Evolutionary conservation across 2,888 invertebrate species (phyloP), one percentile per base, ranked within the genome.

Genomic region (Parnassius mnemosyne): DNA sequence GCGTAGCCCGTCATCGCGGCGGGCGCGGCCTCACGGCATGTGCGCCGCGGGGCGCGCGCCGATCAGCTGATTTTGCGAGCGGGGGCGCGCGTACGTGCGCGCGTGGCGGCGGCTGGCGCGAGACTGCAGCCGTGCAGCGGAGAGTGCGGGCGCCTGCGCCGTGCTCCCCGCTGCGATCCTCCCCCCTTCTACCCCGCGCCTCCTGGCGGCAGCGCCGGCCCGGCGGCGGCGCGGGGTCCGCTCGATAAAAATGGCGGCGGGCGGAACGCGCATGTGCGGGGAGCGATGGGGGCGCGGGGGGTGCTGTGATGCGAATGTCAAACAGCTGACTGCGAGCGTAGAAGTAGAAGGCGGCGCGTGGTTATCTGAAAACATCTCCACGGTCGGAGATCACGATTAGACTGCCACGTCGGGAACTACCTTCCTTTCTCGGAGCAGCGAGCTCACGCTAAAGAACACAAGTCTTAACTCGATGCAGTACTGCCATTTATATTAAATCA

Each of bases 1-100:
- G 90, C 88, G 83, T 91, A 89, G 87, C 89, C 89, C 87, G 83
- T 91, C 87, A 85, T 92, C 80, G 68, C 85, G 82, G 85, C 83
- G 85, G 79, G 81, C 87, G 83, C 83, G 81, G 85, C 84, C 85
- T 88, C 89, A 87, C 89, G 87, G 87, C 88, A 87, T 89, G 85
- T 83, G 87, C 84, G 84, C 84, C 85, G 85, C 85, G 84, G 85
- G 81, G 83, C 84, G 85, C 83, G 83, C 84, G 84, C 85, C 85
- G 85, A 81, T 87, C 88, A 85, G 87, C 87, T 87, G 88, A 86
- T 85, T 79, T 78, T 79, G 77, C 69, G 69, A 67, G 73, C 76
- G 68, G 66, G 71, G 68, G 79, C 83, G 57, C 57, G 34, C 57
- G 34, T 20, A 53, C 61, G 61, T 57, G 80, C 87, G 78, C 86